Evolutionary conservation across 2,888 invertebrate species (phyloP).

Genomic region (Diadegma fenestrale): DNA sequence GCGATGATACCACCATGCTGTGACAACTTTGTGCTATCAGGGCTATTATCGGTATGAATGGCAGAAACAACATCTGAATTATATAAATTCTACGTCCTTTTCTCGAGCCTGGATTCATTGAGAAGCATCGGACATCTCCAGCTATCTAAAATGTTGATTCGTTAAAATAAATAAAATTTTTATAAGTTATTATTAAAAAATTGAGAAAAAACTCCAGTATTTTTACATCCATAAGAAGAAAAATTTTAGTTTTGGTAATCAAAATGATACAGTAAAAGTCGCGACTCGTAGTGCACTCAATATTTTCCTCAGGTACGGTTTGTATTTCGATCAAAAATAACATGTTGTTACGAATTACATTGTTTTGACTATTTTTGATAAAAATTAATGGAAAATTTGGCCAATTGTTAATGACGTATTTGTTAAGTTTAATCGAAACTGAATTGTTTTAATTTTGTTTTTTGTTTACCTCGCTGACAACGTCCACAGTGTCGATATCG

Average conservation of each 20-base stretch:
- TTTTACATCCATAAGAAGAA: too few relatives aligned
- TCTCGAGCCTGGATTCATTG: constrained; percentile 71
- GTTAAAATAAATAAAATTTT: neutral
- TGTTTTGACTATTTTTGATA: too few relatives aligned
- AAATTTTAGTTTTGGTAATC: too few relatives aligned
- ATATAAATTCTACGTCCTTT: constrained; percentile 85
- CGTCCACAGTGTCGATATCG: constrained; percentile 39
- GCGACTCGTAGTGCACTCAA: too few relatives aligned
- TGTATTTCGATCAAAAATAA: too few relatives aligned
- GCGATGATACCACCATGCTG: constrained; percentile 86
- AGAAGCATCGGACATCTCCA: constrained; percentile 68
- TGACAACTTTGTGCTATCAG: constrained; percentile 87
- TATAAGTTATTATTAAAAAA: neutral
- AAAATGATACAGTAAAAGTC: too few relatives aligned
- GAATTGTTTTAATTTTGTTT: too few relatives aligned
- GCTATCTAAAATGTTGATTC: constrained; percentile 49
- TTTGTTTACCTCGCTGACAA: constrained; percentile 54
- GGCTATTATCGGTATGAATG: constrained; percentile 87
- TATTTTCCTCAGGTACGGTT: too few relatives aligned
- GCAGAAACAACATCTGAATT: constrained; percentile 86
- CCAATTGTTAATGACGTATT: neutral
- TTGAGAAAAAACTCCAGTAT: too few relatives aligned
- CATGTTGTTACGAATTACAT: too few relatives aligned
- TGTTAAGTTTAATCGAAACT: neutral
- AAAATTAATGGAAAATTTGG: neutral